These are phyloP conservation scores for Elegia similella DNA, from an alignment of 2,888 invertebrate genomes.

Conservation along the genomic window DNA sequence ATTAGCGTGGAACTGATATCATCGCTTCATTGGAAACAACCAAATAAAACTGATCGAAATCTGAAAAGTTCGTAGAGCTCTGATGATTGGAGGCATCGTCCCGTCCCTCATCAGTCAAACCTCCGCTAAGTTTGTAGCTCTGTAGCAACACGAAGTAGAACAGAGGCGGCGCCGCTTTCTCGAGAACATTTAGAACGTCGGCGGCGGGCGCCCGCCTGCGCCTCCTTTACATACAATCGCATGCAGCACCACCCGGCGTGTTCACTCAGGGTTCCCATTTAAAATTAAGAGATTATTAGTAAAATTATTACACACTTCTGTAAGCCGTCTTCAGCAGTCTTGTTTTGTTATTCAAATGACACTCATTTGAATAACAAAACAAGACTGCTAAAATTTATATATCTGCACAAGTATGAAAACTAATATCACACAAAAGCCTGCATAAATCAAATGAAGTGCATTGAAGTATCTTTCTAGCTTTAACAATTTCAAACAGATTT, in stretches of 20 bases:
- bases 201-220: conserved; percentile 67
- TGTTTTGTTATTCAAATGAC: too few relatives aligned
- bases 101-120: background rate
- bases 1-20: conserved; percentile 3
- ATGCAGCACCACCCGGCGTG: conserved; percentile 30
- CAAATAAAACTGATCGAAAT: background rate
- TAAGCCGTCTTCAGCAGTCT: too few relatives aligned
- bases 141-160: conserved; percentile 23
- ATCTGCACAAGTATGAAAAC: too few relatives aligned
- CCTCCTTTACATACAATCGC: conserved; percentile 78
- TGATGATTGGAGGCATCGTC: background rate
- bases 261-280: conserved; percentile 1
- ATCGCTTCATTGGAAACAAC: background rate
- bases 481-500: background rate
- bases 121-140: background rate
- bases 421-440: too few relatives aligned
- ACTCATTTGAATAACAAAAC: too few relatives aligned
- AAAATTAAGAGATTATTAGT: background rate
- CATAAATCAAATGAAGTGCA: too few relatives aligned
- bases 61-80: background rate
- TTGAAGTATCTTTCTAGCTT: too few relatives aligned
- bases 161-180: conserved; percentile 47
- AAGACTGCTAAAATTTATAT: too few relatives aligned
- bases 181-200: conserved; percentile 49
- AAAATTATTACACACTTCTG: too few relatives aligned